Conservation (phyloP, 2,797 vertebrate species). For the Peromyscus nudipes region DNA sequence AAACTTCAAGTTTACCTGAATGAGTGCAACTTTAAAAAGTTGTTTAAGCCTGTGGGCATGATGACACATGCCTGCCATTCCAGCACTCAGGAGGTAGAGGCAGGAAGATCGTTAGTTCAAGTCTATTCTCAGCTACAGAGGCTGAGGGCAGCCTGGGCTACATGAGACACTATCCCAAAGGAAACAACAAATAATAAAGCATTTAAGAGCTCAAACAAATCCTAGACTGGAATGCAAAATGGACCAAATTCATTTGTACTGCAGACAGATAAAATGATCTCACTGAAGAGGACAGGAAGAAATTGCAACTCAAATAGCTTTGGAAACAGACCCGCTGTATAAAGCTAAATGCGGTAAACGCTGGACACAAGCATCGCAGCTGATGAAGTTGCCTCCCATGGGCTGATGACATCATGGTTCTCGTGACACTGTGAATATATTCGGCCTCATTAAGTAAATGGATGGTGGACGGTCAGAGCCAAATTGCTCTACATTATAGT, state of each 20-base stretch:
- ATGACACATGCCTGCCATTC: not conserved
- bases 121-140: not conserved
- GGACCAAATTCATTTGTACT: not conserved
- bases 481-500: not conserved
- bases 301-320: not conserved
- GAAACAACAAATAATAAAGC: not conserved
- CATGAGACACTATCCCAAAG: not conserved
- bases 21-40: not conserved
- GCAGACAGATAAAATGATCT: not conserved
- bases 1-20: conserved; percentile 17
- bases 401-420: not conserved
- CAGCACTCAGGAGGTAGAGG: not conserved
- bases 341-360: not conserved
- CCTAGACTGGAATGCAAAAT: not conserved
- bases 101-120: not conserved
- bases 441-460: conserved; percentile 1
- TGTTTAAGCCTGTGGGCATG: not conserved
- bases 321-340: not conserved
- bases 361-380: not conserved
- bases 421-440: not conserved
- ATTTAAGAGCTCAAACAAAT: not conserved
- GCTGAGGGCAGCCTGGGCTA: not conserved
- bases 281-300: not conserved
- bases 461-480: not conserved
- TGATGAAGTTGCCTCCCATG: not conserved